Percentiles rank a stretch among this genome's conserved stretches.
Evolutionary conservation across 2,113 vertebrate genomes (phyloP).

Genomic region (Oostethus manadensis): DNA sequence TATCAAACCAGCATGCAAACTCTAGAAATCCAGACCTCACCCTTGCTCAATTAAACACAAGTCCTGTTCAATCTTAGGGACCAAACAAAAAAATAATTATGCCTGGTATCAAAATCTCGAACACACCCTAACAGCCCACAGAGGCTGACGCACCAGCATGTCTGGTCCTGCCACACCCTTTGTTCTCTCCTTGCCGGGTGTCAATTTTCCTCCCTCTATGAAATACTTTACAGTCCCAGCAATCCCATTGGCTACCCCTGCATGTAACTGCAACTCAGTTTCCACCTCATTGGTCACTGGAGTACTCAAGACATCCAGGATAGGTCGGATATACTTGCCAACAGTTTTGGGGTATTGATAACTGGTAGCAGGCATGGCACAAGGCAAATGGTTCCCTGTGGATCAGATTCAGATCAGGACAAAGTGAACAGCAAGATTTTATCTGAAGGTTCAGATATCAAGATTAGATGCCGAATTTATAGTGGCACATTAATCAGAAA

Average conservation of each 20-base stretch:
- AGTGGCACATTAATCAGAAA: neutral
- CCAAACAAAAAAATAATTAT: neutral
- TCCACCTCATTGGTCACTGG: constrained; percentile 51
- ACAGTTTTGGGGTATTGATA: constrained; percentile 41
- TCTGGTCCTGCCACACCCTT: constrained; percentile 60
- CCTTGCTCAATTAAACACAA: constrained; percentile 3
- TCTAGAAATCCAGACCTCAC: neutral
- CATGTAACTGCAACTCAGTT: constrained; percentile 46
- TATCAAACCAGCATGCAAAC: neutral
- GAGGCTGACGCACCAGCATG: constrained; percentile 50
- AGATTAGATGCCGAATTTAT: constrained; percentile 3
- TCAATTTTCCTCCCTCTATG: constrained; percentile 56
- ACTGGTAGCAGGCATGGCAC: constrained; percentile 33
- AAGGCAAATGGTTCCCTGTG: constrained; percentile 27
- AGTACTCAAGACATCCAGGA: constrained; percentile 31
- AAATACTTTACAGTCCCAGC: constrained; percentile 62
- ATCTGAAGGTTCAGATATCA: constrained; percentile 8
- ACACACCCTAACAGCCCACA: constrained; percentile 18
- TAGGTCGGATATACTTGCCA: constrained; percentile 36
- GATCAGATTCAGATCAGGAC: constrained; percentile 35
- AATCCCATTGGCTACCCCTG: constrained; percentile 53
- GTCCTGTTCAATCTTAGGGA: neutral
- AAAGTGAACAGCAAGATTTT: constrained; percentile 7
- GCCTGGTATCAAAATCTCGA: constrained; percentile 21
- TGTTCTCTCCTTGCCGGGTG: constrained; percentile 46